phyloP scores from a whole-genome alignment of 2,113 vertebrate genomes.

The Chionis minor region DNA sequence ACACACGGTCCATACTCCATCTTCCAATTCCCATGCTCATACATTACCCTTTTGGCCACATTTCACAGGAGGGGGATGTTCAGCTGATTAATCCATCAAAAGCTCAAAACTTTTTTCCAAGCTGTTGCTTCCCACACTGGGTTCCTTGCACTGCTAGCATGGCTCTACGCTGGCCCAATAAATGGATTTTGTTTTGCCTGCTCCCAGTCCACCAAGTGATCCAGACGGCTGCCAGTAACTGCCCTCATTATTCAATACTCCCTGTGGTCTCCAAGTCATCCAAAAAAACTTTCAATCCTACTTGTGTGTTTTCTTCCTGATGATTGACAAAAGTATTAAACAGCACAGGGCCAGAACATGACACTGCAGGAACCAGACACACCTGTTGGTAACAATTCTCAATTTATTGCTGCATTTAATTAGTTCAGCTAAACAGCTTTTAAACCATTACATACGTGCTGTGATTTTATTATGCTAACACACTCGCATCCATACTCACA shows the following conservation, averaged over 20 bases:
- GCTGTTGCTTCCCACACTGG: slow-evolving; percentile 7
- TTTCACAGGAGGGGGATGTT: slow-evolving; percentile 24
- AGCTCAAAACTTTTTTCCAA: slow-evolving; percentile 33
- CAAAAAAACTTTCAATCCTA: neutral
- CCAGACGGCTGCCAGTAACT: neutral
- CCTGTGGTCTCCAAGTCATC: neutral
- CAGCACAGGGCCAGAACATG: neutral
- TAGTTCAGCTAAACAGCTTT: neutral
- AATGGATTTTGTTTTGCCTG: neutral
- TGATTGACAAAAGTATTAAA: neutral
- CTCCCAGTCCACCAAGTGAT: slow-evolving; percentile 7
- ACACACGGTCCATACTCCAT: neutral
- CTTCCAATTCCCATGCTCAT: slow-evolving; percentile 31
- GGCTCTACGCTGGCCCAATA: neutral
- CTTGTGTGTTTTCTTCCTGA: neutral
- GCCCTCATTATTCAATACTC: neutral
- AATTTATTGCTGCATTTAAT: neutral
- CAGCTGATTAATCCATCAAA: slow-evolving; percentile 49
- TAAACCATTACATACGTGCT: neutral
- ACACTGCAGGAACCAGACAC: neutral
- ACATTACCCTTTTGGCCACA: slow-evolving; percentile 8
- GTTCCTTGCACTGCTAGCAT: neutral
- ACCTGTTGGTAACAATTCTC: neutral
- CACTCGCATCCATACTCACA: neutral
- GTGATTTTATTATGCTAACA: neutral